Base-by-base conservation (phyloP, 2,113 vertebrate genomes). In the Nycticorax nycticorax region DNA sequence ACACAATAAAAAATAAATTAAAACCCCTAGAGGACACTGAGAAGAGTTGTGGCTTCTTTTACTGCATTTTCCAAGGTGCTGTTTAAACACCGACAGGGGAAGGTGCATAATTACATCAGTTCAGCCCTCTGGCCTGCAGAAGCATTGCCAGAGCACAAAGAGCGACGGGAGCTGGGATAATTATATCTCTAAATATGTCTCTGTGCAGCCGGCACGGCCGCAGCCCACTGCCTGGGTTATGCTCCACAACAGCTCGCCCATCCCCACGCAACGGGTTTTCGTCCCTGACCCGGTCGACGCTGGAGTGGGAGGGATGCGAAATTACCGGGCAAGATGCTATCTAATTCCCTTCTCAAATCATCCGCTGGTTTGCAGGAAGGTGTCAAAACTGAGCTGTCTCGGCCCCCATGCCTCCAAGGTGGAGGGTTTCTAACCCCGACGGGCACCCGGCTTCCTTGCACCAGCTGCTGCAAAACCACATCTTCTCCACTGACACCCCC, bases 41-140 rank as follows among this genome's bases (percentile, higher is more conserved):
- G 63, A 89, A 53, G 86, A 80, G 82, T 23, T 82, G n/a, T 84
- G 60, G 68, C 64, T 85, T 68, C 88, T 91, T 81, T 82, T 45
- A 89, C 63, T 78, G 56, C 41, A 0, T 91, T 91, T 67, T 62
- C 87, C 87, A 82, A 83, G 90, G 95, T 85, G 90, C 86, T 95
- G 94, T 94, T 96, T 96, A 95, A 97, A 96, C 81, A 90, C 93
- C 79, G 90, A 71, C 81, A 80, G 67, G 81, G 71, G 60, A 85
- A 92, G 85, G 73, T 30, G 41, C 66, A 43, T 67, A 82, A 96
- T 91, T 86, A 50, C 92, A 94, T 81, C 91, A 75, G 81, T 32
- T 55, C 55, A 84, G 92, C 95, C 85, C 89, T 89, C 60, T 50
- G 88, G 87, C 67, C 68, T 69, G 68, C 53, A 63, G 60, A 33